These are phyloP conservation scores for Cuculus canorus DNA, from an alignment of 2,797 vertebrate genomes.

Conservation along the genomic window DNA sequence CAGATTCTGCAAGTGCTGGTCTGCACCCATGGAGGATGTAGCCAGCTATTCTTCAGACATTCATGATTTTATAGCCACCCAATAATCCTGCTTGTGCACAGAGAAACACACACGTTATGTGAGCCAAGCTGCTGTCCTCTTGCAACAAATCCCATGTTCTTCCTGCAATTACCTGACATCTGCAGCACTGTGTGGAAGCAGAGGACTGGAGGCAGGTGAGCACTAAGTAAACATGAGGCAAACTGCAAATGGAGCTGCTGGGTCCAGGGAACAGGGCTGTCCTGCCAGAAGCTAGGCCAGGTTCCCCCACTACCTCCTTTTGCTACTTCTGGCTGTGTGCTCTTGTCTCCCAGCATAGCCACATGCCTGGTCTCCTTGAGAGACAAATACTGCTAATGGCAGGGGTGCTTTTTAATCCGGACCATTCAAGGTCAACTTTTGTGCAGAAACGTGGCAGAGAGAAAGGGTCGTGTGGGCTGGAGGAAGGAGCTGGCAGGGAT, in stretches of 20 bases:
- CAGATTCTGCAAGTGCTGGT: background rate
- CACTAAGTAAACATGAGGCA: accelerated
- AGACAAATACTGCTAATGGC: too few species aligned
- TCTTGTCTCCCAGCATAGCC: background rate
- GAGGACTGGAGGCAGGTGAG: background rate
- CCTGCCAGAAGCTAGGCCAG: background rate
- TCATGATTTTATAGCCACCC: background rate
- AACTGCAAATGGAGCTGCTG: accelerated
- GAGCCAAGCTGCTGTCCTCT: background rate
- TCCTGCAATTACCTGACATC: accelerated
- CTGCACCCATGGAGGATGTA: background rate
- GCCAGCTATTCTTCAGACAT: background rate
- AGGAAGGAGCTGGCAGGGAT: accelerated
- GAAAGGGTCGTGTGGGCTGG: too few species aligned
- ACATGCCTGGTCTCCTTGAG: accelerated
- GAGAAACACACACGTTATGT: accelerated
- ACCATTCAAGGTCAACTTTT: background rate
- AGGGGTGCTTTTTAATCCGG: background rate
- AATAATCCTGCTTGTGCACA: too few species aligned
- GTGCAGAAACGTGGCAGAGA: background rate
- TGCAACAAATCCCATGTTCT: accelerated
- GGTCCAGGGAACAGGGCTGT: too few species aligned
- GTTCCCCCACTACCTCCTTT: accelerated
- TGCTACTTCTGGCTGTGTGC: background rate
- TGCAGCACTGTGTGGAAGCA: background rate